Evolutionary conservation across 2,888 invertebrate species (phyloP).

Genomic region (Arctia plantaginis): DNA sequence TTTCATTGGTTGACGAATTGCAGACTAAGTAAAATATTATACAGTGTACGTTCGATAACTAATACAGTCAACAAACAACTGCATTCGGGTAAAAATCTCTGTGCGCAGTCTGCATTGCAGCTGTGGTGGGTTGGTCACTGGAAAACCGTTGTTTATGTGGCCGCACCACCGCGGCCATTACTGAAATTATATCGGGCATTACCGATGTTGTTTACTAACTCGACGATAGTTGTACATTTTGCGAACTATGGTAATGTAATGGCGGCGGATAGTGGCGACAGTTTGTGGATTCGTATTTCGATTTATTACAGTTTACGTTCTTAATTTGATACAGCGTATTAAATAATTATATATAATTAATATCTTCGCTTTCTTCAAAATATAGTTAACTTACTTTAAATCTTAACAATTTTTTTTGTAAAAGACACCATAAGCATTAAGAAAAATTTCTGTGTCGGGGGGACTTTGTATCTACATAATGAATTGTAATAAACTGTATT

Average conservation of each 20-base stretch:
- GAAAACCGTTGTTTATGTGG: constrained; percentile 65
- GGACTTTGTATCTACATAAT: too few species aligned
- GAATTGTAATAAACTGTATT: too few species aligned
- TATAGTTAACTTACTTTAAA: too few species aligned
- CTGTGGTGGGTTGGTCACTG: constrained; percentile 43
- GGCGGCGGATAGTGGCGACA: constrained; percentile 13
- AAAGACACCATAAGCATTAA: too few species aligned
- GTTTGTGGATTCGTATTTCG: constrained; percentile 18
- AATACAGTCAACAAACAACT: constrained; percentile 38
- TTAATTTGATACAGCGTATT: background rate
- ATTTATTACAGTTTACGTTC: constrained; percentile 16
- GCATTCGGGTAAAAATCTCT: constrained; percentile 50
- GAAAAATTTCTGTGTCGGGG: too few species aligned
- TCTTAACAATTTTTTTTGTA: too few species aligned
- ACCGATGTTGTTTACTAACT: constrained; percentile 44
- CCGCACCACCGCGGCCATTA: constrained; percentile 45
- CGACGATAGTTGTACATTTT: constrained; percentile 19
- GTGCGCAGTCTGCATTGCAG: constrained; percentile 53
- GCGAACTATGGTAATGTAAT: constrained; percentile 18
- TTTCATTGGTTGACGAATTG: constrained; percentile 7
- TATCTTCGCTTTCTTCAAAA: too few species aligned
- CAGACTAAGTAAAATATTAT: constrained; percentile 13
- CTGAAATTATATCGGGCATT: constrained; percentile 49
- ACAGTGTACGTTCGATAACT: constrained; percentile 15
- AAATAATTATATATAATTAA: background rate